Conservation (phyloP, 2,113 vertebrate species). For the zebrafish (Danio rerio) region GRCz12tu NC_133196.1:27203001-27203500, state of each 20-base stretch:
- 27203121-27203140: constrained; percentile 11
- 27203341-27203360: no score
- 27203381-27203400: no score
- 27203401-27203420: no score
- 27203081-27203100: constrained; percentile 7
- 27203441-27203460: no score
- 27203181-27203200: background rate
- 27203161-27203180: background rate
- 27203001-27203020: background rate
- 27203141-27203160: constrained; percentile 40
- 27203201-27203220: constrained; percentile 1
- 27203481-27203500: no score
- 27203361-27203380: no score
- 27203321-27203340: no score
- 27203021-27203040: background rate
- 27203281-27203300: no score
- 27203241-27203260: background rate
- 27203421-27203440: no score
- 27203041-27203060: background rate
- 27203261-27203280: background rate
- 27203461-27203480: no score
- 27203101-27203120: constrained; percentile 45
- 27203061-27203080: constrained; percentile 2
- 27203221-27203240: no score
- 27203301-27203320: no score